Base-by-base conservation (phyloP, 1,140 invertebrate genomes). In the Heliconius melpomene region DNA sequence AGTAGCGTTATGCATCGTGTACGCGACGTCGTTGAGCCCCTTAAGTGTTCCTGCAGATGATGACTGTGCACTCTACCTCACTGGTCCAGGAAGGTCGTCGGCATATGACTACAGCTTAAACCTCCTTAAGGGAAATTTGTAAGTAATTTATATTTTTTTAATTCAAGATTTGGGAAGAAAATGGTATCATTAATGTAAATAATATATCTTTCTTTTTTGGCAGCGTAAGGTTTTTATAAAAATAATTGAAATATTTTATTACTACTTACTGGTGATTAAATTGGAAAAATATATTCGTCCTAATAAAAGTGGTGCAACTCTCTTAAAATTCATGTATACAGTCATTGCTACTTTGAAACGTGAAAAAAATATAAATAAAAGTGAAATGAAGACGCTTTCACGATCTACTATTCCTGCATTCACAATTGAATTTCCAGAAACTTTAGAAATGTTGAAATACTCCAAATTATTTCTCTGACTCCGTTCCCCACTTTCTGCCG, bases 61-160 rank as follows among this genome's bases (percentile, higher is more conserved):
- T 72, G 97, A 98, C 82, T 98, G 97, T 90, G 97, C 97, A 9
- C 94, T 98, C 29, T 94, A 97, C 81, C 90, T 98, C 70, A 95
- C 96, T 77, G 96, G 97, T 23, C 96, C 96, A 1, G 97, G 97
- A 79, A 95, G 97, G 83, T 97, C 96, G 79, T 97, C 96, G 80
- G 95, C 96, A 40, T 98, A 97, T 86, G 97, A 98, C 91, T 98
- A 98, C 89, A 97, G 97, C 84, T 96, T 97, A 77, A 98, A 98
- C 93, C 95, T 98, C 74, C 95, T 98, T 9, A 95, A 97, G 85
- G 97, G 96, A 52, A 94, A 94, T 83, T 93, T 93, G 92, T 94
- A 83, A 93, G 93, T 93, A 85, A n/a, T 46, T 5, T 1, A 46
- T 46, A 46, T 46, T 16, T 46, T 46, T 16, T 16, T 3, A 46